Conservation (phyloP, 2,888 invertebrate genomes). For the Pseudeuparius sepicola region DNA sequence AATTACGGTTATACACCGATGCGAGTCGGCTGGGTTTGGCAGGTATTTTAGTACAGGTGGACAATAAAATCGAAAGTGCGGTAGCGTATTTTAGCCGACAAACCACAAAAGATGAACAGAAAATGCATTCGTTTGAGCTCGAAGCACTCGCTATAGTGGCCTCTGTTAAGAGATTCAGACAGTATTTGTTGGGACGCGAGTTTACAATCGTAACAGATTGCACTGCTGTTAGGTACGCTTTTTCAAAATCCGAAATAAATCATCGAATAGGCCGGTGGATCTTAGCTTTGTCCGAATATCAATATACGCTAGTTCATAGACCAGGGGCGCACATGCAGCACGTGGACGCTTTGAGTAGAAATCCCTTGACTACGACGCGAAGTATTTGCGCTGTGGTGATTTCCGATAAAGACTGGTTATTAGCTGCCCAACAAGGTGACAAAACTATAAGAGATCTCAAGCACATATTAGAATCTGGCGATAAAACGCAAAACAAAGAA, state of each 20-base stretch:
- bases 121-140: conserved; percentile 10
- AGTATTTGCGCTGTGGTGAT: too few relatives aligned
- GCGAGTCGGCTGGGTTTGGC: too few relatives aligned
- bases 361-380: conserved; percentile 19
- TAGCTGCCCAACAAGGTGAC: conserved; percentile 8
- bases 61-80: too few relatives aligned
- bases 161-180: conserved; percentile 7
- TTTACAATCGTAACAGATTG: conserved; percentile 13
- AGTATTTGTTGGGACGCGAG: conserved; percentile 6
- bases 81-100: conserved; percentile 2
- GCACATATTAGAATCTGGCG: too few relatives aligned
- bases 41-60: too few relatives aligned
- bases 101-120: conserved; percentile 5
- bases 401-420: too few relatives aligned
- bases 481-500: too few relatives aligned
- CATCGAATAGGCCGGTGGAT: conserved; percentile 16
- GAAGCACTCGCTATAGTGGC: conserved; percentile 11
- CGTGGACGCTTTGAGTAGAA: conserved; percentile 20
- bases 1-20: too few relatives aligned
- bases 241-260: conserved; percentile 12
- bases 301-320: conserved; percentile 17
- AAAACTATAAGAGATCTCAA: conserved; percentile 4
- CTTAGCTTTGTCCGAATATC: conserved; percentile 17
- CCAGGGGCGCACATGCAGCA: conserved; percentile 14
- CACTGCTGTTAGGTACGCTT: conserved; percentile 8